Evolutionary conservation across 2,888 invertebrate species (phyloP), one percentile per base, ranked within the genome.

Genomic region (Ichneumoninae sp.): DNA sequence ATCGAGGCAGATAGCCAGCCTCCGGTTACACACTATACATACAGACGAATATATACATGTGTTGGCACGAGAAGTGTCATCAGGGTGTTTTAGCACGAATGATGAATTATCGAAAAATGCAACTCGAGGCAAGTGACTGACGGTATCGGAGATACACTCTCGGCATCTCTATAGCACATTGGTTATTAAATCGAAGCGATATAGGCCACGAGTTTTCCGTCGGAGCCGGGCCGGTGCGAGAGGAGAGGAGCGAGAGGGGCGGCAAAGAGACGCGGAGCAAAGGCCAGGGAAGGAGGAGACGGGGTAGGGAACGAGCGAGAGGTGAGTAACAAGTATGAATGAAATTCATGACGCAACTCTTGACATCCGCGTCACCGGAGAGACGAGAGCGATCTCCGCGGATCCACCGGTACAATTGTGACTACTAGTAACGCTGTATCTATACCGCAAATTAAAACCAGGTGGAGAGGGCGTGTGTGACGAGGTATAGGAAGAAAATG

Each of bases 281-380:
- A 30, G 50, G 52, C 50, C 6, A 75, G 70, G 50, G 68, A n/a
- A 44, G 47, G 52, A 40, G 52, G 52, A 30, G 52, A 63, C 26
- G 52, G 40, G 63, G 63, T 33, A 19, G 60, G 57, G 52, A 57
- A 40, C 4, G 65, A 70, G 84, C 68, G 30, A 81, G 65, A 71
- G 74, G 57, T 57, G 71, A 44, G 63, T 73, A 68, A 83, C 50
- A 75, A 85, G 85, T 81, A 88, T 87, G 87, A 88, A 88, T 88
- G 87, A 86, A 86, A 86, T 87, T 87, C 83, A 77, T 87, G 87
- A 88, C 80, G 86, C 85, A 87, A 87, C 76, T 73, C 80, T 83
- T 80, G 83, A 83, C 83, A 81, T 76, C 60, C 76, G 83, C 80
- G 83, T 83, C 83, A 83, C 75, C 81, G 77, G 50, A 16, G 65